Conservation (phyloP, 2,888 invertebrate genomes). For the Caenorhabditis macrosperma region DNA sequence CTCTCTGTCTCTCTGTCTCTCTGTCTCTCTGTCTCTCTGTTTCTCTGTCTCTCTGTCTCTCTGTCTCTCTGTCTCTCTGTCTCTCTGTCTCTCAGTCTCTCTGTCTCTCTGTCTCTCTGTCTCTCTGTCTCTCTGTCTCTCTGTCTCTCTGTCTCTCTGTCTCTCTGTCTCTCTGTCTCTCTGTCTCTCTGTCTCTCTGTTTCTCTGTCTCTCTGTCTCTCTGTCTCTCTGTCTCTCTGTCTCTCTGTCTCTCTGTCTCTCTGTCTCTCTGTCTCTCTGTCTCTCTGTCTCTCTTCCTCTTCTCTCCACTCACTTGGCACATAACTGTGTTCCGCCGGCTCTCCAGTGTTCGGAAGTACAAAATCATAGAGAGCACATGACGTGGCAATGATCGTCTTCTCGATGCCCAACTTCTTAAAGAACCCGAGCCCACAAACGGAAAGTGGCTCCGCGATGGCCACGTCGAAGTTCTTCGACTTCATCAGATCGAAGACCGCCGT, state of each 20-base stretch:
- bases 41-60: not conserved
- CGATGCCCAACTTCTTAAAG: slow-evolving; percentile 44
- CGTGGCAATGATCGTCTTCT: slow-evolving; percentile 43
- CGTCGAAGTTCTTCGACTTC: slow-evolving; percentile 25
- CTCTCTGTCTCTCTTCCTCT: not conserved
- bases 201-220: not conserved
- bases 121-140: not conserved
- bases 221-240: not conserved
- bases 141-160: not conserved
- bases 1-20: not conserved
- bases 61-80: not conserved
- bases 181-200: not conserved
- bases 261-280: not conserved
- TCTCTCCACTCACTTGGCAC: slow-evolving; percentile 46
- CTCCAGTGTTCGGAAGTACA: slow-evolving; percentile 41
- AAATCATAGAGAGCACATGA: slow-evolving; percentile 45
- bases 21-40: not conserved
- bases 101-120: not conserved
- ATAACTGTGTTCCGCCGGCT: slow-evolving; percentile 40
- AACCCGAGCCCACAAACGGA: slow-evolving; percentile 49
- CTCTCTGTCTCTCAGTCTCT: not conserved
- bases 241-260: not conserved
- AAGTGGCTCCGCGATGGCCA: slow-evolving; percentile 49
- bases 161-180: not conserved
- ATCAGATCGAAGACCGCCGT: slow-evolving; percentile 26